Evolutionary conservation across 2,888 invertebrate species (phyloP).

Genomic region (Schizotus pectinicornis): DNA sequence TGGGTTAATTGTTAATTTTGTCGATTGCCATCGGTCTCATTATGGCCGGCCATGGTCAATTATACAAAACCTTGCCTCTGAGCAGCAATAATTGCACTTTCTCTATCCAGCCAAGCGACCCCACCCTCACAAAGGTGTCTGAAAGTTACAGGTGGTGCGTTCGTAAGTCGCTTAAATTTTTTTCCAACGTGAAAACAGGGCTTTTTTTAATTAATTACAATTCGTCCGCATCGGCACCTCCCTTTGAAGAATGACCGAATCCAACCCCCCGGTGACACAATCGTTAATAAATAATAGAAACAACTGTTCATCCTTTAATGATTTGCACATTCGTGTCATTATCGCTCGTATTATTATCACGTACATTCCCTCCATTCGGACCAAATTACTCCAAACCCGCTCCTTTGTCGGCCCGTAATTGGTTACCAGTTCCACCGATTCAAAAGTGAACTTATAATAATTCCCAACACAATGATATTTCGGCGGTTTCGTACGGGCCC

Average conservation of each 20-base stretch:
- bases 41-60: too few species aligned
- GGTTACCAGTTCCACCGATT: conserved; percentile 35
- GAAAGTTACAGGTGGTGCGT: conserved; percentile 19
- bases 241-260: conserved; percentile 35
- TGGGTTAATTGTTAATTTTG: too few species aligned
- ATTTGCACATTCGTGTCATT: conserved; percentile 48
- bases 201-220: conserved; percentile 25
- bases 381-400: conserved; percentile 39
- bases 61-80: background rate
- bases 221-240: conserved; percentile 27
- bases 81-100: background rate
- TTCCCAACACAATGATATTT: conserved; percentile 18
- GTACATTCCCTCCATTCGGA: conserved; percentile 13
- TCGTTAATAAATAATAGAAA: conserved; percentile 53
- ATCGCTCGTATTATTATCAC: conserved; percentile 22
- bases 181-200: conserved; percentile 8
- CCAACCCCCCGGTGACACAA: conserved; percentile 48
- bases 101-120: background rate
- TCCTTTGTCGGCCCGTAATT: conserved; percentile 47
- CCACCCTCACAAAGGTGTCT: conserved; percentile 15
- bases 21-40: too few species aligned
- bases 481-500: conserved; percentile 9
- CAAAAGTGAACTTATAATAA: conserved; percentile 18
- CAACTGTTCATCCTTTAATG: conserved; percentile 50
- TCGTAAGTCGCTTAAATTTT: conserved; percentile 21